A percentile compares a stretch with the other conserved stretches of the same genome.
Conservation (phyloP, 2,888 invertebrate species). For the Chymomyza caudatula region DNA sequence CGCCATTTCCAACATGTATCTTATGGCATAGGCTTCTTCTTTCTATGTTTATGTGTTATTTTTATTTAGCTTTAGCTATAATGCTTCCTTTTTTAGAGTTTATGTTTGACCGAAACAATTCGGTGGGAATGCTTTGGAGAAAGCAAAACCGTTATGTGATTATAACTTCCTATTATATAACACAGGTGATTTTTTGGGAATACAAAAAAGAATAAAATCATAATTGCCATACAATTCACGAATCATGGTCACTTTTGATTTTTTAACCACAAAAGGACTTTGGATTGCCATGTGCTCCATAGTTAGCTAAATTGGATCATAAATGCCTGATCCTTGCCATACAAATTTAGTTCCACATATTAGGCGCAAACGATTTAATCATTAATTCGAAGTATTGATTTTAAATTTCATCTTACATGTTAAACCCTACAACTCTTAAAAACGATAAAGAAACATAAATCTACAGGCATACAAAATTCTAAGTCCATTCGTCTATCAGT, state of each 20-base stretch:
- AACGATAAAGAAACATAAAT: constrained; percentile 67
- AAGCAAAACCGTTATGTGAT: constrained; percentile 67
- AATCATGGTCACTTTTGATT: neutral
- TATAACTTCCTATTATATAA: constrained; percentile 70
- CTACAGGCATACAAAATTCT: constrained; percentile 72
- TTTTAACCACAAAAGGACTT: neutral
- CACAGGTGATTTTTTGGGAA: constrained; percentile 58
- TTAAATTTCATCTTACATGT: constrained; percentile 52
- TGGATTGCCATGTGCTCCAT: neutral
- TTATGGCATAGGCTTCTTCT: too few species aligned
- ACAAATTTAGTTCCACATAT: neutral
- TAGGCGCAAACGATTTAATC: neutral
- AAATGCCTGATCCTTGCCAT: neutral
- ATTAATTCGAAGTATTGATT: neutral
- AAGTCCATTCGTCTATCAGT: constrained; percentile 75
- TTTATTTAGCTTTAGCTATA: neutral
- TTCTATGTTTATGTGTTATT: neutral
- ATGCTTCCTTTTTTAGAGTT: constrained; percentile 41
- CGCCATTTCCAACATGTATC: neutral
- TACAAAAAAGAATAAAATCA: constrained; percentile 29
- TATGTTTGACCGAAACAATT: constrained; percentile 55
- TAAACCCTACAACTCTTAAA: constrained; percentile 55
- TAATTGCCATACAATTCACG: neutral
- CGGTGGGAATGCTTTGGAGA: constrained; percentile 66
- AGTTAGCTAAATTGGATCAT: neutral